phyloP scores from a whole-genome alignment of 2,797 vertebrate genomes.

The Pantherophis vulpinus region DNA sequence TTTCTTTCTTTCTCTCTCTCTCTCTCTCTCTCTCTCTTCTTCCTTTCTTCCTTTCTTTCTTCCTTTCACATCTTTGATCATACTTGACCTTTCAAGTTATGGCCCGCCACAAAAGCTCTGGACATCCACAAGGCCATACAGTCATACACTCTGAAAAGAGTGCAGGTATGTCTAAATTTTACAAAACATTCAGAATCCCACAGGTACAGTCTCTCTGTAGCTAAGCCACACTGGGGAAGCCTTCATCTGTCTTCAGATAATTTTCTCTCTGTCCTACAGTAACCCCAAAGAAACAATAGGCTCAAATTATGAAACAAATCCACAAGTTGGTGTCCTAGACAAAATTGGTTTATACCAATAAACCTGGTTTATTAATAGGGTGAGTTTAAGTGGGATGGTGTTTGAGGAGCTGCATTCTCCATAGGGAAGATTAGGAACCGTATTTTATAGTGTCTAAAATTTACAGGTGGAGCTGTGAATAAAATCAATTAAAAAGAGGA shows the following conservation, averaged over 20 bases:
- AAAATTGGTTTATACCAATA: not conserved
- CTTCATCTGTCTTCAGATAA: not conserved
- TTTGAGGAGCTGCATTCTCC: not conserved
- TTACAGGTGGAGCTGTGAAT: too few relatives aligned
- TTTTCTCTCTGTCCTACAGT: not conserved
- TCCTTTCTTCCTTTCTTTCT: too few relatives aligned
- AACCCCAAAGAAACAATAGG: not conserved
- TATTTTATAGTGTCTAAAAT: not conserved
- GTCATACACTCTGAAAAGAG: not conserved
- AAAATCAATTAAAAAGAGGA: not conserved
- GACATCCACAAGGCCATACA: not conserved
- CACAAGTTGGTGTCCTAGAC: not conserved
- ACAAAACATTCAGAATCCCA: not conserved
- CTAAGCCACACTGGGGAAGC: not conserved
- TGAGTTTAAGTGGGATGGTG: too few relatives aligned
- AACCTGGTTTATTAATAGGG: not conserved
- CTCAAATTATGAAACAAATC: not conserved
- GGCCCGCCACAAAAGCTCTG: not conserved
- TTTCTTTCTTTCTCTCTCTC: too few relatives aligned
- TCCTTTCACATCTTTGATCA: rapidly evolving
- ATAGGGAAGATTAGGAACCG: not conserved
- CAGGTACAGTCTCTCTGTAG: too few relatives aligned
- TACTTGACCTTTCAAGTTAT: not conserved
- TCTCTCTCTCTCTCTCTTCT: rapidly evolving
- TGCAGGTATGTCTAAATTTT: not conserved